Evolutionary conservation across 2,888 invertebrate species (phyloP).

Genomic region (Drosophila birchii): DNA sequence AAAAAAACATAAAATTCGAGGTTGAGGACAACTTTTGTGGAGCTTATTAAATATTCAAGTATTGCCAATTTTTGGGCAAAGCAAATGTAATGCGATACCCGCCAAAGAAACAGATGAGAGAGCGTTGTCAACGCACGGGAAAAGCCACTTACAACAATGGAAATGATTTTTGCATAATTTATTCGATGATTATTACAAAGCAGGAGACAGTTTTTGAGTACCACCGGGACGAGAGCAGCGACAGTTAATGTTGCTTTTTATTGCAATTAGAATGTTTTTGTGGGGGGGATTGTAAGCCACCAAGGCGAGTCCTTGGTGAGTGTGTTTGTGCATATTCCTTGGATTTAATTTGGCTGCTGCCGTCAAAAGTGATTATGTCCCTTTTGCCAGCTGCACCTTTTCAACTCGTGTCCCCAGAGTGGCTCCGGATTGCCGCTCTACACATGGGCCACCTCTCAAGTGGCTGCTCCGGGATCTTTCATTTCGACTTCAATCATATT

Average conservation of each 20-base stretch:
- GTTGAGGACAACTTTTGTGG: conserved; percentile 47
- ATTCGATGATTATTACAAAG: conserved; percentile 84
- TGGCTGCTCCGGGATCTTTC: conserved; percentile 51
- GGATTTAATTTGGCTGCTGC: conserved; percentile 71
- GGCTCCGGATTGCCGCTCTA: conserved; percentile 45
- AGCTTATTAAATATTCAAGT: conserved; percentile 82
- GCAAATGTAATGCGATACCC: conserved; percentile 72
- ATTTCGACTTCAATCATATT: conserved; percentile 80
- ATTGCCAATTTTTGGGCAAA: conserved; percentile 61
- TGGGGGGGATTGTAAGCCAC: conserved; percentile 24
- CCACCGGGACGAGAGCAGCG: conserved; percentile 22
- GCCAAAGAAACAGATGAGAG: conserved; percentile 40
- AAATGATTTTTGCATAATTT: conserved; percentile 84
- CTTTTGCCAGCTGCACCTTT: conserved; percentile 54
- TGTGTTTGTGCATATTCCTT: conserved; percentile 75
- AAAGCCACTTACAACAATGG: conserved; percentile 78
- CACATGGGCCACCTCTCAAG: conserved; percentile 65
- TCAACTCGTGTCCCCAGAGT: conserved; percentile 51
- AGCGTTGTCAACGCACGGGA: conserved; percentile 24
- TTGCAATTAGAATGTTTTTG: conserved; percentile 79
- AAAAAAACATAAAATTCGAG: conserved; percentile 25
- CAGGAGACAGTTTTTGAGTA: conserved; percentile 53
- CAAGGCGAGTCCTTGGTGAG: not conserved
- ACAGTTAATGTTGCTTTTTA: conserved; percentile 72
- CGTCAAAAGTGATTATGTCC: conserved; percentile 76